Percentiles rank a stretch among this genome's conserved stretches.
Evolutionary conservation across 53 echinoderm and acorn worm species (phyloP).

Genomic region (Apostichopus leukothele): DNA sequence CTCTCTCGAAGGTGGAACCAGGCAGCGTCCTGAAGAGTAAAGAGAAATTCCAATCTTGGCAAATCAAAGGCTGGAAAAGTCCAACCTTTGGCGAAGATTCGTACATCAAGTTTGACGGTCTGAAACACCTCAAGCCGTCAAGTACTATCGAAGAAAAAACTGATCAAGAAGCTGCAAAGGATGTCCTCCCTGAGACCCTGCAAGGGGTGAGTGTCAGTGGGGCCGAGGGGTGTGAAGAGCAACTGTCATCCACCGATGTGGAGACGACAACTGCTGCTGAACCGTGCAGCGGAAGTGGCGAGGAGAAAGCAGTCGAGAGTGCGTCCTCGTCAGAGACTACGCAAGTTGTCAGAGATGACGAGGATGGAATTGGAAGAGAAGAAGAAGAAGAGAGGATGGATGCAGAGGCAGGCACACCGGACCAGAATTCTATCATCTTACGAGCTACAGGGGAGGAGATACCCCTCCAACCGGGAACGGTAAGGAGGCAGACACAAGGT

Average conservation of each 20-base stretch:
- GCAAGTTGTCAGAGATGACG: background rate
- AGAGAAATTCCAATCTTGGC: conserved; percentile 58
- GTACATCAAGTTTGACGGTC: conserved; percentile 22
- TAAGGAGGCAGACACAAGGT: conserved; percentile 77
- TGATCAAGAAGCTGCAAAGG: conserved; percentile 59
- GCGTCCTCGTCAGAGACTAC: background rate
- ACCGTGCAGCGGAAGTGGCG: background rate
- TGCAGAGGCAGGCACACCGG: background rate
- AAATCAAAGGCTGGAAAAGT: conserved; percentile 48
- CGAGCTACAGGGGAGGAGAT: conserved; percentile 82
- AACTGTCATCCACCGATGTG: background rate
- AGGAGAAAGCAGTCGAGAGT: background rate
- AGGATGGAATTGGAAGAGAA: background rate
- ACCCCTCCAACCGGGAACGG: conserved; percentile 71
- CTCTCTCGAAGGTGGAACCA: conserved; percentile 52
- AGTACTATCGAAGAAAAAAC: background rate
- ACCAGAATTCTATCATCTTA: conserved; percentile 31
- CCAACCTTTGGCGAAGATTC: conserved; percentile 4
- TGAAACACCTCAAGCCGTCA: background rate
- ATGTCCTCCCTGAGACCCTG: conserved; percentile 4
- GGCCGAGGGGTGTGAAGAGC: background rate
- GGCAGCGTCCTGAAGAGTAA: conserved; percentile 67
- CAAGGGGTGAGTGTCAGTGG: no score
- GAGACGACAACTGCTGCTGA: background rate
- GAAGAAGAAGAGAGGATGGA: background rate